Evolutionary conservation across 2,888 invertebrate species (phyloP).

Genomic region (Pristionchus mayeri): DNA sequence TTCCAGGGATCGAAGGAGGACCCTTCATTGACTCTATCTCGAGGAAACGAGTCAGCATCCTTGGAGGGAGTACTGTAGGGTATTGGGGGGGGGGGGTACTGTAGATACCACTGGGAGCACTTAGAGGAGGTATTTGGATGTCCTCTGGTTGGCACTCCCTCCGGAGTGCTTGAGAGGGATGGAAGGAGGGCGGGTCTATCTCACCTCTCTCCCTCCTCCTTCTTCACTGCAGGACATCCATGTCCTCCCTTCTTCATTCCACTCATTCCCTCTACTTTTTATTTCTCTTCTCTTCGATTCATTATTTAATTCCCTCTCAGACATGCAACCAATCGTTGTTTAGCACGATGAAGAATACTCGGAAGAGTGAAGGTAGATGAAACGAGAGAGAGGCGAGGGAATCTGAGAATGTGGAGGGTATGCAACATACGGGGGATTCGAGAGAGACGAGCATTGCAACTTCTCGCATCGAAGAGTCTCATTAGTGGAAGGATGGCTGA

Average conservation of each 20-base stretch:
- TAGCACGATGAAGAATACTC: background rate
- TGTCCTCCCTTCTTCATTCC: constrained; percentile 13
- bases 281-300: constrained; percentile 28
- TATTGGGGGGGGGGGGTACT: background rate
- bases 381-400: background rate
- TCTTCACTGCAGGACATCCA: background rate
- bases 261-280: background rate
- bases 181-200: constrained; percentile 30
- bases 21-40: constrained; percentile 33
- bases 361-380: constrained; percentile 4
- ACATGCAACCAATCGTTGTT: background rate
- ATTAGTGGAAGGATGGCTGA: too few species aligned
- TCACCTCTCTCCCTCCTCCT: background rate
- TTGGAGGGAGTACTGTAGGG: background rate
- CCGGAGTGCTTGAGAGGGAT: background rate
- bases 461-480: background rate
- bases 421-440: background rate
- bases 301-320: constrained; percentile 1
- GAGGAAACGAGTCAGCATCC: constrained; percentile 23
- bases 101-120: constrained; percentile 25
- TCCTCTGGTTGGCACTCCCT: background rate
- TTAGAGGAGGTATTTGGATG: background rate
- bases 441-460: too few species aligned
- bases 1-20: constrained; percentile 2
- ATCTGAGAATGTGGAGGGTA: background rate